Evolutionary conservation across 2,113 vertebrate species (phyloP), one percentile per base, ranked within the genome.

Genomic region (Thermophis baileyi): DNA sequence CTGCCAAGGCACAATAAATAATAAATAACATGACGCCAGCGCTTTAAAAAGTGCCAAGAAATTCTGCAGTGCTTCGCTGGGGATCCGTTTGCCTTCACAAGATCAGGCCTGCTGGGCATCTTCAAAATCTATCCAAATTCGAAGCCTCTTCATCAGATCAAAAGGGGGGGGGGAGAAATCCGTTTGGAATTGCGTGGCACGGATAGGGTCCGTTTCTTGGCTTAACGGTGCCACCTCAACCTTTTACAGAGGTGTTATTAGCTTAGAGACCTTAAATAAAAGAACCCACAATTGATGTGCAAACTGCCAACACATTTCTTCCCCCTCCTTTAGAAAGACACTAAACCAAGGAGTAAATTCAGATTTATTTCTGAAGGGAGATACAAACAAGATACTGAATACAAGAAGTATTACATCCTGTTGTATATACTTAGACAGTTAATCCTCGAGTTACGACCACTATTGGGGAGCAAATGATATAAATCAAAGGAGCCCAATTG

Each of bases 1-100:
- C 94, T 3, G 89, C 69, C 12, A 46, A 85, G 87, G 74, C 88
- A 35, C 40, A 87, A 94, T 96, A 94, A 95, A 94, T 95, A 95
- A 96, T 95, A 90, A 94, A 95, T 25, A 94, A 50, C 4, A 69
- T 87, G 89, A 91, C 1, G 7, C 85, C 40, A 25, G 91, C 89
- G 51, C 35, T 93, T 60, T 60, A 93, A 46, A 90, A 91, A 92
- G 57, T 89, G 95, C 92, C 91, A 91, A 81, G 81, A 94, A 93
- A 89, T 86, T 92, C 89, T 92, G 94, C 51, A 91, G 93, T 30
- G 44, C 89, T 89, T 93, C 55, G 63, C n/a, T 20, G 35, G 20
- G 0, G 49, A 93, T 95, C 93, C 94, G 95, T 94, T 40, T 11
- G 35, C n/a, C 18, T 44, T 81, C 35, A 20, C 74, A 81, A 22